Conservation (phyloP, 2,888 invertebrate species). For the Caenorhabditis virilis region DNA sequence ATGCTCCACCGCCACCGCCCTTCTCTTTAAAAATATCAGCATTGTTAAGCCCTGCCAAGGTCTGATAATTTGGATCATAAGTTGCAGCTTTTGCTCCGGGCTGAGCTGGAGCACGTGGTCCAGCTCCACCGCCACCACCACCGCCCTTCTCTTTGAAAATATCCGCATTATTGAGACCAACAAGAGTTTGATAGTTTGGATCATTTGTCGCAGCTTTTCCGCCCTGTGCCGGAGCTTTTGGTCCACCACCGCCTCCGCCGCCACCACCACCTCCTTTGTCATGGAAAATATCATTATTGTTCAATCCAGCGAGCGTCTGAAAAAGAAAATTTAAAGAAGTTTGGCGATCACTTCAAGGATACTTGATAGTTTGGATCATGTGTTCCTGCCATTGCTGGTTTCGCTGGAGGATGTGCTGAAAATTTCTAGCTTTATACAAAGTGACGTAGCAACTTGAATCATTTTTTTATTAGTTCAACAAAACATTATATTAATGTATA, state of each 20-base stretch:
- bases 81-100: constrained; percentile 1
- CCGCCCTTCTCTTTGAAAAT: constrained; percentile 7
- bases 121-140: neutral
- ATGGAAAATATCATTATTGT: constrained; percentile 8
- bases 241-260: constrained; percentile 5
- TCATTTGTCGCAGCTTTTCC: constrained; percentile 1
- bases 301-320: constrained; percentile 15
- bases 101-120: neutral
- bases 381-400: constrained; percentile 1
- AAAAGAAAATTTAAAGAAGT: too few relatives aligned
- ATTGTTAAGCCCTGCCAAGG: constrained; percentile 2
- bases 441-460: too few relatives aligned
- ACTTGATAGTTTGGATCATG: constrained; percentile 1
- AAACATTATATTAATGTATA: too few relatives aligned
- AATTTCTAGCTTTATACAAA: too few relatives aligned
- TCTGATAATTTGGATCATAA: constrained; percentile 6
- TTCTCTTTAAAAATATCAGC: constrained; percentile 2
- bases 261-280: constrained; percentile 13
- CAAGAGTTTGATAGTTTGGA: constrained; percentile 14
- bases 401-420: neutral
- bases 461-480: too few relatives aligned
- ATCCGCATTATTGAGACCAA: constrained; percentile 8
- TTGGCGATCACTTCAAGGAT: too few relatives aligned
- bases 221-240: constrained; percentile 6
- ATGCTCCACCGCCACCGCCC: constrained; percentile 3